Conservation (phyloP, 2,888 invertebrate species). For the Tetanocera ferruginea region DNA sequence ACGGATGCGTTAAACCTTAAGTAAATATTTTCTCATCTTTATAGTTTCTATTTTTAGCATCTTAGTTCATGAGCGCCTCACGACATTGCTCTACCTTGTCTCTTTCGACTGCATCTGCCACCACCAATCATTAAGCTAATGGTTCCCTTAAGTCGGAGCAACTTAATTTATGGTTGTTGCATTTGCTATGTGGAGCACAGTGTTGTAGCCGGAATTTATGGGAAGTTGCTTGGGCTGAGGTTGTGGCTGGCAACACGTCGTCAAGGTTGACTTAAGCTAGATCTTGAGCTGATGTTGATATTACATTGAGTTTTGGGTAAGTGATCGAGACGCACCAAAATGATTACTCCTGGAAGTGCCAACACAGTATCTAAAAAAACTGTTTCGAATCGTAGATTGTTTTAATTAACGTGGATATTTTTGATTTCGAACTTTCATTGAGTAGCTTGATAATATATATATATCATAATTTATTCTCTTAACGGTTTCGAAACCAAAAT, state of each 20-base stretch:
- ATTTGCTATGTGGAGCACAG: conserved; percentile 3
- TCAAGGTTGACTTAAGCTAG: neutral
- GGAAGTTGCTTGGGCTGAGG: neutral
- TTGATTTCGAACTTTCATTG: no score
- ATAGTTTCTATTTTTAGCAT: neutral
- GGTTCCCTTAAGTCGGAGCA: conserved; percentile 51
- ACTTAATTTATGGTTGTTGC: conserved; percentile 22
- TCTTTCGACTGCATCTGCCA: conserved; percentile 58
- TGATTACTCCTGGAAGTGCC: no score
- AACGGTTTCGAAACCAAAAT: no score
- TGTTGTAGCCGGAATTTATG: conserved; percentile 13
- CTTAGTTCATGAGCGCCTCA: neutral
- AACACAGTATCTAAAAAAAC: no score
- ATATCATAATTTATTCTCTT: no score
- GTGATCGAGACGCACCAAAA: neutral
- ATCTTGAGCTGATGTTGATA: neutral
- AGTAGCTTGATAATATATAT: no score
- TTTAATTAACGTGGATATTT: no score
- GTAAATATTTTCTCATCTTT: neutral
- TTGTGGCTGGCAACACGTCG: neutral
- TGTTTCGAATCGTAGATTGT: no score
- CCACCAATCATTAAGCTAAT: conserved; percentile 62
- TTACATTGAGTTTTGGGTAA: neutral
- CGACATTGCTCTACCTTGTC: neutral
- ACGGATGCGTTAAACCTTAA: neutral